Conservation (phyloP, 2,797 vertebrate genomes). For the Syngnathus rostellatus region DNA sequence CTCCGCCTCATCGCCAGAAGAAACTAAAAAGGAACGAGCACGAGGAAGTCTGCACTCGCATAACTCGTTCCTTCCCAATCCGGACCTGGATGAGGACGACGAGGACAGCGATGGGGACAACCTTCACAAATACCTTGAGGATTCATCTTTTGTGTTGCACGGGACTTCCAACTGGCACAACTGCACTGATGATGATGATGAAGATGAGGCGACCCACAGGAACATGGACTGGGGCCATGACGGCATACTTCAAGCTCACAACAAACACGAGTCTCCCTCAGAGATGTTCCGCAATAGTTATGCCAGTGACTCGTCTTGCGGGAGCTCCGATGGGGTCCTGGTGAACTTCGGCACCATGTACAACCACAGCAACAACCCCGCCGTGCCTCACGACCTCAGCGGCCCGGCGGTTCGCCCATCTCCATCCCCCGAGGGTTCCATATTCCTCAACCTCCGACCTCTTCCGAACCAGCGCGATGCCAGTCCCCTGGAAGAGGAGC, state of each 20-base stretch:
- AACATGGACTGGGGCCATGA: constrained; percentile 33
- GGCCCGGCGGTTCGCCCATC: constrained; percentile 74
- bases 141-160: constrained; percentile 66
- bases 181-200: constrained; percentile 32
- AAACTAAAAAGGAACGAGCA: constrained; percentile 34
- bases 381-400: constrained; percentile 65
- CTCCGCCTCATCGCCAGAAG: constrained; percentile 56
- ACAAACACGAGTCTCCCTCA: constrained; percentile 58
- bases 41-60: constrained; percentile 52
- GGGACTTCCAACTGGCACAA: constrained; percentile 64
- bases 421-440: constrained; percentile 36
- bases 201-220: not conserved
- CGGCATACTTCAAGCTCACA: constrained; percentile 41
- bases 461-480: constrained; percentile 40
- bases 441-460: constrained; percentile 58
- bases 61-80: constrained; percentile 79
- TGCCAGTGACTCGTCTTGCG: constrained; percentile 86
- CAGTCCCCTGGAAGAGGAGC: constrained; percentile 41
- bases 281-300: constrained; percentile 68
- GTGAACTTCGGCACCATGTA: constrained; percentile 95
- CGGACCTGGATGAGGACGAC: constrained; percentile 74
- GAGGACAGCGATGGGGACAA: constrained; percentile 65
- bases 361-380: constrained; percentile 77
- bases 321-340: constrained; percentile 87
- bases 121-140: constrained; percentile 62